Evolutionary conservation across 2,797 vertebrate genomes (phyloP), one percentile per base, ranked within the genome.

Genomic region (Eospalax fontanierii): DNA sequence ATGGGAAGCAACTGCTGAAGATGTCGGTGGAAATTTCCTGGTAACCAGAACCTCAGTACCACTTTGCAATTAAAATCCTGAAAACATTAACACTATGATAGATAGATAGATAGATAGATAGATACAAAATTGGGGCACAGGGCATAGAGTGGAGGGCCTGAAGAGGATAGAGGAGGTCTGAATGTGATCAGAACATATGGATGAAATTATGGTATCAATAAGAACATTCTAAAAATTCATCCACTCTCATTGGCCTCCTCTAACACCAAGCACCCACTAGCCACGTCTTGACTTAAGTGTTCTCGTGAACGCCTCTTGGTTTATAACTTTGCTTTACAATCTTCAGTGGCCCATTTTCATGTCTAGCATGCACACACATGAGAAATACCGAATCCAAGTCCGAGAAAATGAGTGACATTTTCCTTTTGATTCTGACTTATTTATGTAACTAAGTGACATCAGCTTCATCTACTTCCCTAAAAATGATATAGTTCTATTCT

Each of bases 21-120:
- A 10, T 6, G 66, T 26, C 46, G 81, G 6, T 40, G 33, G 61
- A 82, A 86, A 19, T 73, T 79, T 10, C 68, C 81, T 84, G 9
- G 16, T 76, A 21, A 87, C 35, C 46, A 82, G 46, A 74, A 94
- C 19, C 12, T 30, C 40, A 30, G 18, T 2, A 78, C 6, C 40
- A 81, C 2, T 93, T 80, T 80, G 33, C n/a, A 88, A 18, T 46
- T 18, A 57, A 89, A 84, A 40, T 92, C 59, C 85, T 79, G 21
- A 89, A 95, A 91, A 78, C 4, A 65, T 11, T n/a, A 38, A 73
- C 35, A 66, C 7, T n/a, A 54, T 54, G 50, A 54, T 54, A 54
- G 50, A 54, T 54, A 54, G 50, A 54, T 54, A 54, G 50, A 54
- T 54, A 54, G 50, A 54, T 54, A 54, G 50, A 54, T 54, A 54